Base-by-base conservation (phyloP, 2,888 invertebrate genomes). In the Pterobdella sp. region DNA sequence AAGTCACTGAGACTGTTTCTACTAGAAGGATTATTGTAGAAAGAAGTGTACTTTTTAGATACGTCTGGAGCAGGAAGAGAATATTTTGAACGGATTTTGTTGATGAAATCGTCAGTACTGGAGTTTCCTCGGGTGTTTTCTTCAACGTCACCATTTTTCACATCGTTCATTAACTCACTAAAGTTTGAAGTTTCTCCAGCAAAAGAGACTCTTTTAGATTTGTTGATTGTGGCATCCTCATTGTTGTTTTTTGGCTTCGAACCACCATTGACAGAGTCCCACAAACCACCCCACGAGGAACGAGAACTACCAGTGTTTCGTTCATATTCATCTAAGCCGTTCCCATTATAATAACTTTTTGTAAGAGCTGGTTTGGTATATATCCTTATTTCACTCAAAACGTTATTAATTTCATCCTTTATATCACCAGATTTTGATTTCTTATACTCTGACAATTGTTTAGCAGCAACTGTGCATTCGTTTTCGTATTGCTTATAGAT, bases 401-500 rank as follows among this genome's bases (percentile, higher is more conserved):
- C 31, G 49, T 31, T 2, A 22, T 26, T 29, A n/a, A 49, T 26
- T 49, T 69, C 69, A 36, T 69, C 49, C 49, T 49, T 69, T 22
- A 42, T 7, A 52, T 42, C 42, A 29, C 1, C 52, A 22, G 31
- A 42, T 32, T 32, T 32, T 18, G 37, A 26, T 35, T 68, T 68
- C 68, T 42, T 69, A 14, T 69, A 52, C 52, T 49, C 26, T 31
- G 29, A 29, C 29, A 69, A 31, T 26, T 37, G 32, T 32, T 42
- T 34, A 10, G 18, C 14, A 1, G 69, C 69, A 7, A 31, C 10
- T 26, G 26, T n/a, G 29, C 32, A 26, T 32, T 69, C 69, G 1
- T 42, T 52, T 52, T 69, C 29, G 31, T 69, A 69, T 37, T 69
- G 37, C 42, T 69, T 52, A 52, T 69, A 69, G 14, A 52, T 52